Percentiles rank a stretch among this genome's conserved stretches.
These are phyloP conservation scores for Artemia sinica DNA, from an alignment of 2,888 invertebrate species.

Conservation along the genomic window DNA sequence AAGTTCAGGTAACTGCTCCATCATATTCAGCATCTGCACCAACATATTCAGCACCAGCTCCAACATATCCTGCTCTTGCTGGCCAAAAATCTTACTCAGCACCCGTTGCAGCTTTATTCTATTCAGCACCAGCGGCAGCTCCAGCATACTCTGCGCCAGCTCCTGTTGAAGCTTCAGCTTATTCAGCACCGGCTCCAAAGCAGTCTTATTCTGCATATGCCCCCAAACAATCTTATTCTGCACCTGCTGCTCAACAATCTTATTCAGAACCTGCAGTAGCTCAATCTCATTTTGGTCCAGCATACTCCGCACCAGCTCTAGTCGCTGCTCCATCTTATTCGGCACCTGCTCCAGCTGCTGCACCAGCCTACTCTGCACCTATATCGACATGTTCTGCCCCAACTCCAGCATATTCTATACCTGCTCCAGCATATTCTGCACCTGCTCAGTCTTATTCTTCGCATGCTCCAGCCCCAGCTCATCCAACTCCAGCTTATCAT, in stretches of 20 bases:
- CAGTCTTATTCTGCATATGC: too few relatives aligned
- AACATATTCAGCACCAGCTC: not conserved
- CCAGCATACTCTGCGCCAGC: too few relatives aligned
- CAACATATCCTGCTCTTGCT: not conserved
- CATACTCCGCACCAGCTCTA: too few relatives aligned
- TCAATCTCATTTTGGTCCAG: too few relatives aligned
- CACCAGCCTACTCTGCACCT: not conserved
- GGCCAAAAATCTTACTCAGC: not conserved
- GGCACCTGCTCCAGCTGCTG: not conserved
- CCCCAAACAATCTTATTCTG: too few relatives aligned
- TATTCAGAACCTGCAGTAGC: too few relatives aligned
- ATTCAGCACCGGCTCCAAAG: too few relatives aligned
- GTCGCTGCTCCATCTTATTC: too few relatives aligned
- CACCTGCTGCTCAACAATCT: too few relatives aligned
- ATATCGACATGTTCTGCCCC: conserved; percentile 16
- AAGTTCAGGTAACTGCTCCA: not conserved
- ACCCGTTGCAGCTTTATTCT: too few relatives aligned
- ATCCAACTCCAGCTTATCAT: not conserved
- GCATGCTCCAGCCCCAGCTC: not conserved
- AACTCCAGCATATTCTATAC: not conserved
- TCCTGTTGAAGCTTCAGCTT: too few relatives aligned
- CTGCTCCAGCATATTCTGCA: conserved; percentile 15
- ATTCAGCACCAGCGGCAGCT: too few relatives aligned
- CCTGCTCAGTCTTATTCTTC: conserved; percentile 15
- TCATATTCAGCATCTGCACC: not conserved